phyloP scores from a whole-genome alignment of 2,888 invertebrate genomes.

The Hedya salicella region DNA sequence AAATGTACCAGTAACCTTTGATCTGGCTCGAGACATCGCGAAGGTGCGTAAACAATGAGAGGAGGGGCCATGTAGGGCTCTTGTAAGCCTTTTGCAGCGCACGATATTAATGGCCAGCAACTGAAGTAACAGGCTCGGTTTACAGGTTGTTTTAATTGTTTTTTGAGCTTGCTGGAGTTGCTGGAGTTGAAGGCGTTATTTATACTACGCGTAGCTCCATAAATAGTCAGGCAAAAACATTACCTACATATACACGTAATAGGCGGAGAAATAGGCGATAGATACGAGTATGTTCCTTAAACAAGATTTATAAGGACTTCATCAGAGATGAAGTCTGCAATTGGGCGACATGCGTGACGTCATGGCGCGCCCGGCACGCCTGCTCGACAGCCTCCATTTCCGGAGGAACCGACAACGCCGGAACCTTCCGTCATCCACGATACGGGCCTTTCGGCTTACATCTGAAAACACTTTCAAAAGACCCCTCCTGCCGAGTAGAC shows the following conservation, averaged over 20 bases:
- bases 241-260: no score
- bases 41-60: conserved; percentile 56
- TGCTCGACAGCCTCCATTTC: conserved; percentile 70
- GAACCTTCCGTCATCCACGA: conserved; percentile 60
- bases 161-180: neutral
- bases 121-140: neutral
- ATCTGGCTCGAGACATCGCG: conserved; percentile 57
- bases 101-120: conserved; percentile 27
- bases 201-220: no score
- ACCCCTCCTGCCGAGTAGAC: no score
- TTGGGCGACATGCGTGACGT: no score
- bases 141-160: neutral
- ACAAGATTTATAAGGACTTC: no score
- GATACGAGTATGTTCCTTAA: no score
- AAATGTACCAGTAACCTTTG: conserved; percentile 63
- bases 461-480: no score
- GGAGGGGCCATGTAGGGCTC: conserved; percentile 44
- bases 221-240: no score
- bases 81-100: conserved; percentile 30
- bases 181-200: neutral
- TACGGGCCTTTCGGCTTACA: conserved; percentile 44
- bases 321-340: no score
- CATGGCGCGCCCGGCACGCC: neutral
- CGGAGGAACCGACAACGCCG: conserved; percentile 54
- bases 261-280: no score